Evolutionary conservation across 2,797 vertebrate species (phyloP), one percentile per base, ranked within the genome.

Genomic region (Lutjanus argentimaculatus): DNA sequence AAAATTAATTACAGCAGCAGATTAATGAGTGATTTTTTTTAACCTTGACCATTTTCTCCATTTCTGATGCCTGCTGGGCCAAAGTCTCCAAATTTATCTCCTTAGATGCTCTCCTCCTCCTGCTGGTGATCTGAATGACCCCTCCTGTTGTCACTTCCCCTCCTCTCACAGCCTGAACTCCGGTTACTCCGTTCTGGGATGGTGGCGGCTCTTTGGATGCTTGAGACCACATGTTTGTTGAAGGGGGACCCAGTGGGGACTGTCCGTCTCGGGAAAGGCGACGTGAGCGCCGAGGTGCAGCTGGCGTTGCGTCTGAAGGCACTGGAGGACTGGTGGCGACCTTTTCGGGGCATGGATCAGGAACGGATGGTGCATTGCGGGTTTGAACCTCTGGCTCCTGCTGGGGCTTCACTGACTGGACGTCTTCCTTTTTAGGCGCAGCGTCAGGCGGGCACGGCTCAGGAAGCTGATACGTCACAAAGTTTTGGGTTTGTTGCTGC

Each of bases 81-180:
- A 98, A 89, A 75, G 97, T 98, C 86, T 98, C 95, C 93, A 98
- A 80, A 86, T 98, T 98, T 85, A 97, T 97, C 92, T 98, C 97
- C 90, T 98, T 97, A 16, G 97, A 99, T 0, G 94, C 95, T 81
- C 97, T 95, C n/a, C 97, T 94, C 30, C 94, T 94, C 85, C 97
- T 91, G 1, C 95, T 92, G 0, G 95, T 96, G 82, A 95, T 96
- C 92, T 98, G 97, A 86, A 98, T 98, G 67, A 98, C 97, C 10
- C 97, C 97, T 95, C 89, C 92, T 73, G 96, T 88, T 52, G 93
- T 75, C 91, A 92, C 91, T 89, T 95, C 96, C 88, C 88, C 77
- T 95, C 93, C 89, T 56, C n/a, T 93, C 0, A n/a, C 64, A 9
- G 55, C 71, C 58, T 85, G 82, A 4, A 7, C 42, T 3, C 69